phyloP scores from a whole-genome alignment of 2,888 invertebrate genomes.

The Tetranychus piercei region DNA sequence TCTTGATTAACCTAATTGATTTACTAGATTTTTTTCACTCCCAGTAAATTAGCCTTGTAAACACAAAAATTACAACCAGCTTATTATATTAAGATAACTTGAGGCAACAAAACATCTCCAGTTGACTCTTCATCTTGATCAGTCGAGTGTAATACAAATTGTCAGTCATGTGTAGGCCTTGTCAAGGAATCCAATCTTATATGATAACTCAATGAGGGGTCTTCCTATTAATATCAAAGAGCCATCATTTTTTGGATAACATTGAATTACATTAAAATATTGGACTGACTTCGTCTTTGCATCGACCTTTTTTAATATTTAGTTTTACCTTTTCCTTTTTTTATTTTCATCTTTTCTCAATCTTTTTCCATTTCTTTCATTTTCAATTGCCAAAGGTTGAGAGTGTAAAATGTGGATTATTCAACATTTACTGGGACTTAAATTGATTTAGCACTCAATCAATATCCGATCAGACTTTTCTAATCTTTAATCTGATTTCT shows the following conservation, averaged over 20 bases:
- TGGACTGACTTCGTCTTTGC: too few species aligned
- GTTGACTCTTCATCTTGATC: neutral
- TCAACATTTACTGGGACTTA: too few species aligned
- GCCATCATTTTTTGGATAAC: too few species aligned
- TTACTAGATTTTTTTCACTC: neutral
- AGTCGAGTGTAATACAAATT: neutral
- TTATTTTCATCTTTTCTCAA: too few species aligned
- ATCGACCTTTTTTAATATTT: too few species aligned
- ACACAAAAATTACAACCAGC: neutral
- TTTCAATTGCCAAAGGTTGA: too few species aligned
- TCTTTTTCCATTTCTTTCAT: too few species aligned
- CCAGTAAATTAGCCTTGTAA: constrained; percentile 1
- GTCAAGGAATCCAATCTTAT: neutral
- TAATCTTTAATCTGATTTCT: neutral
- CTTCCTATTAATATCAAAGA: neutral
- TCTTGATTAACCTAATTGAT: neutral
- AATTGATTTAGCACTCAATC: too few species aligned
- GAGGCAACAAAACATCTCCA: neutral
- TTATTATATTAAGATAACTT: neutral
- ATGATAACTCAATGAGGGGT: neutral
- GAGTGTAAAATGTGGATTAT: too few species aligned
- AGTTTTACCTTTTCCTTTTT: too few species aligned
- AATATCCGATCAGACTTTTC: too few species aligned
- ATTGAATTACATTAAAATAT: too few species aligned
- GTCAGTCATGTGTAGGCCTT: neutral